Evolutionary conservation across 2,113 vertebrate species (phyloP).

Genomic region (Entomyzon cyanotis): DNA sequence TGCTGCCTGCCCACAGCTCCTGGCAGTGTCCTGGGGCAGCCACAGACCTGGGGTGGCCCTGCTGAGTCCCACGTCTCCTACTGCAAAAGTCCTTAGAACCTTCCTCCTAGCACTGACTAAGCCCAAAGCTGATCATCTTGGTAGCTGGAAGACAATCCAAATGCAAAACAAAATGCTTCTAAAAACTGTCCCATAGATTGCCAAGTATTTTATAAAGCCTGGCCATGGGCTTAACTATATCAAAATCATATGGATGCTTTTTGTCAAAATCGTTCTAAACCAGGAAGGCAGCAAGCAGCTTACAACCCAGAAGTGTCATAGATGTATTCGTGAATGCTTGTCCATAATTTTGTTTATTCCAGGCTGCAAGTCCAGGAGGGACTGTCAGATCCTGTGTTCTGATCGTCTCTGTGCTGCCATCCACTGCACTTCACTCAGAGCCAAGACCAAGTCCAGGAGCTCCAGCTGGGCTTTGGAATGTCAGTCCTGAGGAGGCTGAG

Average conservation of each 20-base stretch:
- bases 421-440: background rate
- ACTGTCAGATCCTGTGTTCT: slow-evolving; percentile 22
- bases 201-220: background rate
- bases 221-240: background rate
- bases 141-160: background rate
- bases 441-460: background rate
- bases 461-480: background rate
- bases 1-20: background rate
- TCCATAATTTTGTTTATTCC: background rate
- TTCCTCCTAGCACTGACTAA: background rate
- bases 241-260: background rate
- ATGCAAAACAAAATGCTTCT: background rate
- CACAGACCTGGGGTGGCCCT: background rate
- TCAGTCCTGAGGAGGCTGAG: background rate
- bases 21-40: background rate
- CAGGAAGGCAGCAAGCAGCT: background rate
- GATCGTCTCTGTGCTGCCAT: background rate
- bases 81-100: background rate
- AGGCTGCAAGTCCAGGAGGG: slow-evolving; percentile 28
- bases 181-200: background rate
- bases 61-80: rapidly evolving
- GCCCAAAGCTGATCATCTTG: background rate
- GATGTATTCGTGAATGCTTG: background rate
- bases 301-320: background rate
- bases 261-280: background rate